These are phyloP conservation scores for Agriopis aurantiaria DNA, from an alignment of 2,888 invertebrate species.

Conservation along the genomic window DNA sequence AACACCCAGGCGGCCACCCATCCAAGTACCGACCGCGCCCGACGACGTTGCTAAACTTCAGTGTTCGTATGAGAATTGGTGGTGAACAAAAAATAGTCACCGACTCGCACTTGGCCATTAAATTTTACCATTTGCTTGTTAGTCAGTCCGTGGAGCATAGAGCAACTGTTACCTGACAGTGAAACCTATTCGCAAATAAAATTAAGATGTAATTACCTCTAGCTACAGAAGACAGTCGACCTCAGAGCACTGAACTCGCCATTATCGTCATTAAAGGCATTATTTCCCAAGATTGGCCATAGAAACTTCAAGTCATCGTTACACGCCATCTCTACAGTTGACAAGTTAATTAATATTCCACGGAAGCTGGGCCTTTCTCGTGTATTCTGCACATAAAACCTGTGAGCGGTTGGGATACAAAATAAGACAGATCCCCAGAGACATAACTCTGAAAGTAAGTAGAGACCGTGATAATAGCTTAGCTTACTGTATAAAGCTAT, in stretches of 20 bases:
- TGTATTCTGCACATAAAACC: conserved; percentile 30
- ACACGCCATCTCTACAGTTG: conserved; percentile 22
- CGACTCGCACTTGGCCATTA: too few species aligned
- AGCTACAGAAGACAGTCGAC: neutral
- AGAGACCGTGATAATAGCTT: too few species aligned
- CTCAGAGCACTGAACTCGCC: neutral
- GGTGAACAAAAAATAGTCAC: too few species aligned
- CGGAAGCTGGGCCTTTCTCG: conserved; percentile 20
- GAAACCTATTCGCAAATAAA: too few species aligned
- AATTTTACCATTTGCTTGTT: too few species aligned
- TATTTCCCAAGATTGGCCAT: conserved; percentile 6
- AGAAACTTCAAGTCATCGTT: conserved; percentile 24
- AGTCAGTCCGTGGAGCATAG: too few species aligned
- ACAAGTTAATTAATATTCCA: conserved; percentile 37
- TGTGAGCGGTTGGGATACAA: neutral
- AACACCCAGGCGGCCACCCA: too few species aligned
- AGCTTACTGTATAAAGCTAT: too few species aligned
- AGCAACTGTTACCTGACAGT: too few species aligned
- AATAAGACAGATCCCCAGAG: neutral
- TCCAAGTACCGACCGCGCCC: too few species aligned
- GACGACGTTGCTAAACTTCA: too few species aligned
- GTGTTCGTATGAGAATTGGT: too few species aligned
- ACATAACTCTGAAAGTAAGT: neutral
- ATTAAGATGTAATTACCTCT: neutral
- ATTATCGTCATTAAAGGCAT: neutral